Percentiles rank a stretch among this genome's conserved stretches.
Conservation (phyloP, 2,797 vertebrate species). For the Astyanax mexicanus region DNA sequence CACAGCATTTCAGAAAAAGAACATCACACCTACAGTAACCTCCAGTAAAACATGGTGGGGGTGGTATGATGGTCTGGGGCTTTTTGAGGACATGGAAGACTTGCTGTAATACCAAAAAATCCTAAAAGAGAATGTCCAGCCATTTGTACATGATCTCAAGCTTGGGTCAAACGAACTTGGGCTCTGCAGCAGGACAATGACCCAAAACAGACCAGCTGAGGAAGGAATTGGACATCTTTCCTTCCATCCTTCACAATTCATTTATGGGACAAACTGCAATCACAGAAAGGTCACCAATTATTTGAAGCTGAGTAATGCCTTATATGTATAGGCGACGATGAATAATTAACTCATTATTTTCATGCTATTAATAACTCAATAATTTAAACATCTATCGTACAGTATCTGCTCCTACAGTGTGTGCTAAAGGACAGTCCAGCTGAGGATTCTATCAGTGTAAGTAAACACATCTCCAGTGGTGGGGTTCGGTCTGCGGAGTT, state of each 20-base stretch:
- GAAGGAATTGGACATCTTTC: background rate
- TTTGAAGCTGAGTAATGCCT: slow-evolving; percentile 3
- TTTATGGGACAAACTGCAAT: slow-evolving; percentile 6
- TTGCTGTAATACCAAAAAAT: too few species aligned
- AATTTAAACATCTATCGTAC: slow-evolving; percentile 27
- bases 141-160: too few species aligned
- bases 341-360: slow-evolving; percentile 29
- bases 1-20: too few species aligned
- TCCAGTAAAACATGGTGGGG: too few species aligned
- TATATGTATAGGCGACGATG: background rate
- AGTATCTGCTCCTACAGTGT: background rate
- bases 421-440: background rate
- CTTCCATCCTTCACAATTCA: background rate
- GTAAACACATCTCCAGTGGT: slow-evolving; percentile 12
- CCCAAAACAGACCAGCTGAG: too few species aligned
- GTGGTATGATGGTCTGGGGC: too few species aligned
- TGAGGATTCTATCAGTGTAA: slow-evolving; percentile 1
- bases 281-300: slow-evolving; percentile 31
- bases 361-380: slow-evolving; percentile 31
- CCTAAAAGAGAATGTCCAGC: too few species aligned
- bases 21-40: too few species aligned
- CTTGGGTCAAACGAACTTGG: too few species aligned
- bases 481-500: slow-evolving; percentile 12
- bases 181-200: too few species aligned
- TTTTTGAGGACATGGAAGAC: too few species aligned